These are phyloP conservation scores for Heteromormyrus szaboi DNA, from an alignment of 2,797 vertebrate genomes.

Conservation along the genomic window DNA sequence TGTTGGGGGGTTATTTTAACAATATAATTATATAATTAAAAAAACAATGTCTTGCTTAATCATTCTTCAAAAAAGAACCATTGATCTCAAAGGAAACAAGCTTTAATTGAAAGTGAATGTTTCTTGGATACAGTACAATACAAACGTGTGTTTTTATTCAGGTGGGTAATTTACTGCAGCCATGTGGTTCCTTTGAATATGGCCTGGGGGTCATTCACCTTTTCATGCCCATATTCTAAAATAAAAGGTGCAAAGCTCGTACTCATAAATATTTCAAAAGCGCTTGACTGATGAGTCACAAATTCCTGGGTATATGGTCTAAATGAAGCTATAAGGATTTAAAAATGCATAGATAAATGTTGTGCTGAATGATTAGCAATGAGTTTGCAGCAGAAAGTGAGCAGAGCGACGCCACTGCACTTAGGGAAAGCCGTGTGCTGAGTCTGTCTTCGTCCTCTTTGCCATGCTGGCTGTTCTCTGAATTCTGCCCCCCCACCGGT, in stretches of 20 bases:
- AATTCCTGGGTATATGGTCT: not conserved
- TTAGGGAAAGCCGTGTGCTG: conserved; percentile 40
- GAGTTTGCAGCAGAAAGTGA: not conserved
- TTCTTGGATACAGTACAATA: not conserved
- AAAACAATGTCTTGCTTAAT: not conserved
- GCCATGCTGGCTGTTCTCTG: not conserved
- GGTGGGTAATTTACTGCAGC: not conserved
- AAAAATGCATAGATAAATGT: not conserved
- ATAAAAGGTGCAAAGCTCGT: conserved; percentile 15
- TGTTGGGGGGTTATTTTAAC: not conserved
- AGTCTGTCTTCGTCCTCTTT: not conserved
- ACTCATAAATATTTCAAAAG: conserved; percentile 20
- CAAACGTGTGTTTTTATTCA: not conserved
- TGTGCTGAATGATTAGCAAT: not conserved
- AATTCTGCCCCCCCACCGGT: not conserved
- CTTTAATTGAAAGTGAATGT: not conserved
- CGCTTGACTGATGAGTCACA: conserved; percentile 49
- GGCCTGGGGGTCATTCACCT: conserved; percentile 33
- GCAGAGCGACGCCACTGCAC: conserved; percentile 48
- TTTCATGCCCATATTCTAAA: not conserved
- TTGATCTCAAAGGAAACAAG: not conserved
- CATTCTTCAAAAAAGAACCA: not conserved
- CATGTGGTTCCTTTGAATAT: not conserved
- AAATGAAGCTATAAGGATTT: not conserved
- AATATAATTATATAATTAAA: not conserved